Evolutionary conservation across 1,140 invertebrate species (phyloP).

Genomic region (Myzus persicae): DNA sequence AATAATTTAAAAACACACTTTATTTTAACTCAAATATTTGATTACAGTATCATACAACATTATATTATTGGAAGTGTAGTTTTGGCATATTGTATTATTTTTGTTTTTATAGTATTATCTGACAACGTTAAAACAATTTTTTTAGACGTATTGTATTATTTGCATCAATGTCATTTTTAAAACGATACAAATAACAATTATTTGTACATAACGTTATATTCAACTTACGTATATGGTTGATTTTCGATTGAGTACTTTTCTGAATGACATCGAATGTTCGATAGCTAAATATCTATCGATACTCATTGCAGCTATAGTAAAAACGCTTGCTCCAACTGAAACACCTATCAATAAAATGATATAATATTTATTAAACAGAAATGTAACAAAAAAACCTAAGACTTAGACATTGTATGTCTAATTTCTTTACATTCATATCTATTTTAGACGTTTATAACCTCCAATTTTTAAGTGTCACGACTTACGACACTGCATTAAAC

Average conservation of each 20-base stretch:
- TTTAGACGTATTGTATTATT: no score
- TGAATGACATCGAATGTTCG: constrained; percentile 74
- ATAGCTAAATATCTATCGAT: constrained; percentile 80
- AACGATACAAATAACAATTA: no score
- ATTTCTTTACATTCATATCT: no score
- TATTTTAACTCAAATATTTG: not conserved
- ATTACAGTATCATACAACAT: not conserved
- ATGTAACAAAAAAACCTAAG: not conserved
- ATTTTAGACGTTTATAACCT: no score
- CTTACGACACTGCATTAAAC: no score
- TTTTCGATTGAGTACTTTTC: constrained; percentile 73
- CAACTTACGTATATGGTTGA: constrained; percentile 69
- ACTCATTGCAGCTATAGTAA: constrained; percentile 81
- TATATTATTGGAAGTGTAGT: not conserved
- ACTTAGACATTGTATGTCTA: no score
- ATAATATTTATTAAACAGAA: not conserved
- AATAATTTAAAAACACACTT: no score
- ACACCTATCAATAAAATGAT: constrained; percentile 69
- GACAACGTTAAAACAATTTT: no score
- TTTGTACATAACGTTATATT: not conserved
- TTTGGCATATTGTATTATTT: no score
- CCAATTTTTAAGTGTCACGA: no score
- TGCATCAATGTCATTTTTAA: no score
- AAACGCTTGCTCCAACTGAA: constrained; percentile 77
- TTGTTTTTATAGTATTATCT: no score